These are phyloP conservation scores for Calliphora vicina DNA, from an alignment of 1,140 invertebrate genomes.

Conservation along the genomic window DNA sequence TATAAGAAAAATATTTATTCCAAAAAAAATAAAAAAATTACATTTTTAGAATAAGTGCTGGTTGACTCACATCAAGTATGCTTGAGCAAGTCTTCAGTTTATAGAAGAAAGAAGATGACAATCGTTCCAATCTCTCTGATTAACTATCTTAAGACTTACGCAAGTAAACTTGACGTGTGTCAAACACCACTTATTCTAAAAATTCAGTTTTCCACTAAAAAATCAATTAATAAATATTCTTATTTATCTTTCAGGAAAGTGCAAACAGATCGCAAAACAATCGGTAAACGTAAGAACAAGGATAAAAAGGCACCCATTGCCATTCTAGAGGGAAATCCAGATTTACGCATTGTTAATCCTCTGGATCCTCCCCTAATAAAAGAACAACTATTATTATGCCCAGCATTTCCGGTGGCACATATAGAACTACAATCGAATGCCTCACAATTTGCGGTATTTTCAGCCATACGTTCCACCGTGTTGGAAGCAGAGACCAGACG, in stretches of 20 bases:
- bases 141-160: no score
- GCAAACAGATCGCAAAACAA: constrained; percentile 55
- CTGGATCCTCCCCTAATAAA: constrained; percentile 56
- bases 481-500: constrained; percentile 60
- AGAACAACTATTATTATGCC: constrained; percentile 53
- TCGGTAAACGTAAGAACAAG: constrained; percentile 59
- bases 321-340: constrained; percentile 25
- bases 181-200: no score
- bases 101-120: no score
- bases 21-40: no score
- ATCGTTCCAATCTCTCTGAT: no score
- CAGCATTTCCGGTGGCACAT: constrained; percentile 55
- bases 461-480: constrained; percentile 58
- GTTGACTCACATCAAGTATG: no score
- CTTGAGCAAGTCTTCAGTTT: no score
- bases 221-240: no score
- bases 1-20: no score
- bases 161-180: no score
- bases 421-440: constrained; percentile 62
- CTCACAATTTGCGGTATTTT: constrained; percentile 62
- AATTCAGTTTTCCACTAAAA: no score
- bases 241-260: constrained; percentile 26
- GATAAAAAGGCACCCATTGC: constrained; percentile 56
- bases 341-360: constrained; percentile 48
- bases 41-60: no score